Percentiles rank a stretch among this genome's conserved stretches.
These are phyloP conservation scores for Empidonax alnorum DNA, from an alignment of 2,113 vertebrate genomes.

Conservation along the genomic window DNA sequence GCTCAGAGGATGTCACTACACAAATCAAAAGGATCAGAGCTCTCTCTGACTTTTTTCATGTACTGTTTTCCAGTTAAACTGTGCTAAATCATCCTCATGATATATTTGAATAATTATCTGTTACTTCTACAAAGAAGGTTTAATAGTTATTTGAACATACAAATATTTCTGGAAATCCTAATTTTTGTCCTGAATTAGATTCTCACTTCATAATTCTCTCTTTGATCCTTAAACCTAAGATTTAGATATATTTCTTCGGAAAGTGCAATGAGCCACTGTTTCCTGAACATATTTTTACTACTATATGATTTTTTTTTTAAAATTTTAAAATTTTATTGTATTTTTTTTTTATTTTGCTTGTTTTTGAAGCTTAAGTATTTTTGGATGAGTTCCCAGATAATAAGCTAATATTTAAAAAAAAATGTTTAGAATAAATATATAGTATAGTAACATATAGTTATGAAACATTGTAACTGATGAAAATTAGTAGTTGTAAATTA, in stretches of 20 bases:
- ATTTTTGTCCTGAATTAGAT: constrained; percentile 7
- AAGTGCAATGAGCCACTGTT: background rate
- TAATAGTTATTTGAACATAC: constrained; percentile 6
- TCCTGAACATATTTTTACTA: background rate
- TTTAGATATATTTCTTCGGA: background rate
- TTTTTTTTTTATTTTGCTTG: background rate
- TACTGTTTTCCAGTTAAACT: background rate
- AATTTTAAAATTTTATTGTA: background rate
- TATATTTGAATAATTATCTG: background rate
- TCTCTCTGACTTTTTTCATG: background rate
- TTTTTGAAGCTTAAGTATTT: background rate
- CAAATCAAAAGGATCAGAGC: background rate
- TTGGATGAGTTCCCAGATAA: background rate
- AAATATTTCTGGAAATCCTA: constrained; percentile 7
- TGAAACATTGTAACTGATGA: background rate
- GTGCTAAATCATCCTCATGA: background rate
- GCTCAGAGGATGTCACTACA: background rate
- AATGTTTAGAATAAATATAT: background rate
- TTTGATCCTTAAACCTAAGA: constrained; percentile 17
- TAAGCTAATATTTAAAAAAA: background rate
- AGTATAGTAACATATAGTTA: background rate
- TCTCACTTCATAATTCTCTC: constrained; percentile 32
- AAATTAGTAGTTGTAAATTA: background rate
- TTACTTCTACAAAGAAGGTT: background rate
- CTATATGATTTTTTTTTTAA: accelerated